Percentiles rank a stretch among this genome's conserved stretches.
phyloP scores from a whole-genome alignment of 2,888 invertebrate genomes.

The Euplagia quadripunctaria region DNA sequence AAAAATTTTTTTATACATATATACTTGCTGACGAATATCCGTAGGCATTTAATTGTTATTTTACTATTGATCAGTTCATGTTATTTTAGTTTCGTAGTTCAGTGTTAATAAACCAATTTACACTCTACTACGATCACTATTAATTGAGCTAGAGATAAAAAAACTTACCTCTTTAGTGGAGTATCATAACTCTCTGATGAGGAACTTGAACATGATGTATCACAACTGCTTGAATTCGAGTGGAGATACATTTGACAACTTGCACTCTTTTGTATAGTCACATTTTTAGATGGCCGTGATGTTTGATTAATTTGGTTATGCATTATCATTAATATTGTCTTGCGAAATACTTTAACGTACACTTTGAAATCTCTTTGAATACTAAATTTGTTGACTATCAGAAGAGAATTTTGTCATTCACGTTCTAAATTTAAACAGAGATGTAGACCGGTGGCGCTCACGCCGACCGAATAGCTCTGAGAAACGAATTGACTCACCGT shows the following conservation, averaged over 20 bases:
- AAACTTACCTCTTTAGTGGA: slow-evolving; percentile 74
- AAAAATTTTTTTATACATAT: no score
- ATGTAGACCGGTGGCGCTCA: slow-evolving; percentile 52
- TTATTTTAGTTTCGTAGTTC: neutral
- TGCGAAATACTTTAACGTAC: slow-evolving; percentile 22
- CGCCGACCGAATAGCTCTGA: slow-evolving; percentile 55
- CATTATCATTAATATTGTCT: slow-evolving; percentile 29
- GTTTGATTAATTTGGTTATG: slow-evolving; percentile 35
- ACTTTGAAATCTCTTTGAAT: slow-evolving; percentile 51
- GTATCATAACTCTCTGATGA: slow-evolving; percentile 72
- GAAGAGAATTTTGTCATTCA: slow-evolving; percentile 73
- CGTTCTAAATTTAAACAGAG: slow-evolving; percentile 76
- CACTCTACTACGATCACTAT: neutral
- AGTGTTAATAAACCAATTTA: neutral
- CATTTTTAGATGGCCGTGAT: slow-evolving; percentile 43
- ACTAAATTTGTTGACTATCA: slow-evolving; percentile 56
- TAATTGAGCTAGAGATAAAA: neutral
- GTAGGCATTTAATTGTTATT: no score
- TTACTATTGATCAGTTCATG: no score
- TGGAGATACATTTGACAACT: slow-evolving; percentile 70
- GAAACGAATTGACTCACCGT: slow-evolving; percentile 64
- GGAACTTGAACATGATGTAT: slow-evolving; percentile 71
- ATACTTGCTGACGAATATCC: no score
- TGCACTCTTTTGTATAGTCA: slow-evolving; percentile 64
- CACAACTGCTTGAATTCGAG: slow-evolving; percentile 71